Evolutionary conservation across 2,797 vertebrate genomes (phyloP).

Genomic region (Fratercula arctica): DNA sequence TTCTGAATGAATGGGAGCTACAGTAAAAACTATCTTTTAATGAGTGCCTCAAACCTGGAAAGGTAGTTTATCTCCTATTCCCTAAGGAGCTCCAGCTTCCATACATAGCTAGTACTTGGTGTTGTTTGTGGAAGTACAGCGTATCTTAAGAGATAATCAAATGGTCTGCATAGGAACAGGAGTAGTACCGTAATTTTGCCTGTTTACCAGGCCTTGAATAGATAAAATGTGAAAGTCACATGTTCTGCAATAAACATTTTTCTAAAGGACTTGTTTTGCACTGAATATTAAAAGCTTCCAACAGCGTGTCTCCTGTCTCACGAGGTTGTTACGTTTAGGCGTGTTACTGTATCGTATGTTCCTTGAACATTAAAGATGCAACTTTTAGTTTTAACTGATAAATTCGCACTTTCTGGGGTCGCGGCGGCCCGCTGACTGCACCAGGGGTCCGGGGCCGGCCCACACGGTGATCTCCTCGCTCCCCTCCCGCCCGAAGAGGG

Average conservation of each 20-base stretch:
- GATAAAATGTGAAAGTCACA: neutral
- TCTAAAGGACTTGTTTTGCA: neutral
- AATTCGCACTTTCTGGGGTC: neutral
- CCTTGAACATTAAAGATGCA: neutral
- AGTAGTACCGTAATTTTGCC: neutral
- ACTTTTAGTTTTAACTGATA: neutral
- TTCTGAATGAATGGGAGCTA: neutral
- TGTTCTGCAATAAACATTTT: neutral
- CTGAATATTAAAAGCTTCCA: neutral
- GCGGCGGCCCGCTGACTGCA: neutral
- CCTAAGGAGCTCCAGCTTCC: neutral
- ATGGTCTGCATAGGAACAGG: neutral
- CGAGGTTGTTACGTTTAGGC: neutral
- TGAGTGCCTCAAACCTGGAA: neutral
- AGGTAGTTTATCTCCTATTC: neutral
- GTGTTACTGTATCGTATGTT: neutral
- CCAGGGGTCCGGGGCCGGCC: too few species aligned
- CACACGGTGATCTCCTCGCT: rapidly evolving
- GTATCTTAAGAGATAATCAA: neutral
- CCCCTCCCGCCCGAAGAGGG: rapidly evolving
- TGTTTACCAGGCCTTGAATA: neutral
- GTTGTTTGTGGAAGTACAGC: neutral
- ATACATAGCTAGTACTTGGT: neutral
- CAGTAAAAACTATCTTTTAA: neutral
- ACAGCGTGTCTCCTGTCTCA: neutral